A percentile compares a stretch with the other conserved stretches of the same genome.
Conservation (phyloP, 2,888 invertebrate species). For the Nomada ruficornis region DNA sequence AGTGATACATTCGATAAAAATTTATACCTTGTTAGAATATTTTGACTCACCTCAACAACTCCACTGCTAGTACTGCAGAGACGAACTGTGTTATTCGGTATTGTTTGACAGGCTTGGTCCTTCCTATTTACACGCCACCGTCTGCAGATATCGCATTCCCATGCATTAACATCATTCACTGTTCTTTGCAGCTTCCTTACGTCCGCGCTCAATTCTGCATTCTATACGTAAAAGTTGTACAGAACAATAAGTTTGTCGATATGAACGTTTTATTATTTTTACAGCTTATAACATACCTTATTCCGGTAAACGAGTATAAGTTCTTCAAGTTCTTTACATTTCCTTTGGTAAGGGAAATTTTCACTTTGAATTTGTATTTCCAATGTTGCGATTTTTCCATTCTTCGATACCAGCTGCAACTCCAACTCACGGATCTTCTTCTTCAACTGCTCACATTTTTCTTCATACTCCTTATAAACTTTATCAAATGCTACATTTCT, state of each 20-base stretch:
- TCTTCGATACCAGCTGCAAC: constrained; percentile 75
- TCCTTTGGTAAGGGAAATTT: constrained; percentile 77
- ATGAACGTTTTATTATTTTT: constrained; percentile 3
- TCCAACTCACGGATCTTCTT: constrained; percentile 75
- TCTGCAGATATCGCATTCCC: constrained; percentile 73
- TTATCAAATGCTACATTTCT: constrained; percentile 49
- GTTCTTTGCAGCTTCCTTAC: constrained; percentile 68
- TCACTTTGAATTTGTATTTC: constrained; percentile 77
- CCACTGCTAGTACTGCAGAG: constrained; percentile 76
- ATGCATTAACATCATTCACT: constrained; percentile 62
- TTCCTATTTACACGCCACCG: constrained; percentile 68
- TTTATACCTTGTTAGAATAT: not conserved
- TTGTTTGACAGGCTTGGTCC: constrained; percentile 76
- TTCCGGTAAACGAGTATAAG: constrained; percentile 63
- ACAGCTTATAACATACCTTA: constrained; percentile 69
- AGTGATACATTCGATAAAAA: not conserved
- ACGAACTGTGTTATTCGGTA: constrained; percentile 64
- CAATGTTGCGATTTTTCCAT: constrained; percentile 77
- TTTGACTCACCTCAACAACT: constrained; percentile 73
- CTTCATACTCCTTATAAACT: constrained; percentile 38
- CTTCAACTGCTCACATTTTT: constrained; percentile 60
- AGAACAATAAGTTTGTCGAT: not conserved
- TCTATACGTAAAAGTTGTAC: constrained; percentile 34
- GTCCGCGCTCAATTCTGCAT: constrained; percentile 61
- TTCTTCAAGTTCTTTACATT: constrained; percentile 77